Evolutionary conservation across 2,888 invertebrate genomes (phyloP).

Genomic region (Adineta ricciae): DNA sequence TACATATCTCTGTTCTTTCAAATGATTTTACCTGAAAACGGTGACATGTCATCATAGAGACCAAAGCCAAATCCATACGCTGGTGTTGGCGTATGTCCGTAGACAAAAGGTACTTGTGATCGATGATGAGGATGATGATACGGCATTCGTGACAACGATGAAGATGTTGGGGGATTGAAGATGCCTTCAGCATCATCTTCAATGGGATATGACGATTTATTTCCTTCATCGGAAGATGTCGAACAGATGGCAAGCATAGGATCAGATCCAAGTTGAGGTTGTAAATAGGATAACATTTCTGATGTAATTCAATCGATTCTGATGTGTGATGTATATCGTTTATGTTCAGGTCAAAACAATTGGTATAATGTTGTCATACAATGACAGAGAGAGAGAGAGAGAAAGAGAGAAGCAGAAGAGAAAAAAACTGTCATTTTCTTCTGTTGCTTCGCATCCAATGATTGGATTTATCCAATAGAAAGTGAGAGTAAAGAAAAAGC

Average conservation of each 20-base stretch:
- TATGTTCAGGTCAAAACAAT: not conserved
- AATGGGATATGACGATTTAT: not conserved
- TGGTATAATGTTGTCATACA: not conserved
- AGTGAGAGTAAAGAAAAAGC: not conserved
- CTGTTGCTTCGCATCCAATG: not conserved
- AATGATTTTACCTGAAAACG: not conserved
- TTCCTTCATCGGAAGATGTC: not conserved
- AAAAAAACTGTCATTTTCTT: not conserved
- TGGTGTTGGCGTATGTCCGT: not conserved
- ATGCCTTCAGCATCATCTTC: not conserved
- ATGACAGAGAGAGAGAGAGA: not conserved
- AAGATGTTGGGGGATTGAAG: not conserved
- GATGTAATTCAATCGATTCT: not conserved
- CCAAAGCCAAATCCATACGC: slow-evolving; percentile 11
- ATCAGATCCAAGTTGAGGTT: not conserved
- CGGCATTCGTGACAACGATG: not conserved
- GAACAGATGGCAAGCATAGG: not conserved
- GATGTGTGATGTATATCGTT: not conserved
- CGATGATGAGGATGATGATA: not conserved
- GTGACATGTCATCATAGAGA: not conserved
- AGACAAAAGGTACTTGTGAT: not conserved
- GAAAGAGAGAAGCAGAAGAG: not conserved
- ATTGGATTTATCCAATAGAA: not conserved
- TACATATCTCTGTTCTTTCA: no score
- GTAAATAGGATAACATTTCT: not conserved